Conservation (phyloP, 1,140 invertebrate species). For the Aphaenogaster rudis region DNA sequence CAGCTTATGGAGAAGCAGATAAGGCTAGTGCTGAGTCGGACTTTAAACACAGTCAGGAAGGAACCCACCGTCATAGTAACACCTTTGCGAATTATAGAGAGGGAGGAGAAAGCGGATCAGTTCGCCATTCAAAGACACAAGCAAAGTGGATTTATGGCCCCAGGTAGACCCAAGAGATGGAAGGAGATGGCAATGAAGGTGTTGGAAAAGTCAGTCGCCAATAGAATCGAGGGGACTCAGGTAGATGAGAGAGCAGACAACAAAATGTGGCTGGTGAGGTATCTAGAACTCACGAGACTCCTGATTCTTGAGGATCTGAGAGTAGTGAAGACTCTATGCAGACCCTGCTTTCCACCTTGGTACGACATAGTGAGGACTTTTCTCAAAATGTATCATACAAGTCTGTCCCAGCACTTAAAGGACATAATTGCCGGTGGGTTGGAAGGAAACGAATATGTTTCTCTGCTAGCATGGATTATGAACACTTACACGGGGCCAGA, state of each 20-base stretch:
- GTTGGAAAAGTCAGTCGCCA: slow-evolving; percentile 93
- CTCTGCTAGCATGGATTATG: slow-evolving; percentile 96
- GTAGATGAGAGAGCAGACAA: slow-evolving; percentile 96
- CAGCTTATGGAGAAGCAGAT: slow-evolving; percentile 97
- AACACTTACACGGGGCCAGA: slow-evolving; percentile 95
- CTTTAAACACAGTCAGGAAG: slow-evolving; percentile 97
- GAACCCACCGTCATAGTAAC: slow-evolving; percentile 99
- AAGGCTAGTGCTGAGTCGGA: slow-evolving; percentile 95
- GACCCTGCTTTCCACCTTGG: slow-evolving; percentile 98
- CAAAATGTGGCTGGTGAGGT: slow-evolving; percentile 98
- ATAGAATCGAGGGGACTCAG: slow-evolving; percentile 95
- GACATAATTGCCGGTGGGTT: slow-evolving; percentile 95
- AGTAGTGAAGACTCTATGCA: slow-evolving; percentile 96
- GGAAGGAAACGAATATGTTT: slow-evolving; percentile 98
- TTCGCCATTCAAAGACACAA: slow-evolving; percentile 92
- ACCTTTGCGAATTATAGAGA: slow-evolving; percentile 97
- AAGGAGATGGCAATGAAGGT: slow-evolving; percentile 94
- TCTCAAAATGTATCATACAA: slow-evolving; percentile 97
- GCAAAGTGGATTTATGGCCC: slow-evolving; percentile 96
- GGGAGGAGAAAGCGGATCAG: slow-evolving; percentile 97
- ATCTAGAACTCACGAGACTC: slow-evolving; percentile 93
- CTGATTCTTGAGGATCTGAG: slow-evolving; percentile 96
- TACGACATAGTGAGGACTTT: slow-evolving; percentile 97
- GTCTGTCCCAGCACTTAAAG: slow-evolving; percentile 94
- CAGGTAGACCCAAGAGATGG: slow-evolving; percentile 97